Evolutionary conservation across 2,888 invertebrate genomes (phyloP).

Genomic region (Plebejus anna): DNA sequence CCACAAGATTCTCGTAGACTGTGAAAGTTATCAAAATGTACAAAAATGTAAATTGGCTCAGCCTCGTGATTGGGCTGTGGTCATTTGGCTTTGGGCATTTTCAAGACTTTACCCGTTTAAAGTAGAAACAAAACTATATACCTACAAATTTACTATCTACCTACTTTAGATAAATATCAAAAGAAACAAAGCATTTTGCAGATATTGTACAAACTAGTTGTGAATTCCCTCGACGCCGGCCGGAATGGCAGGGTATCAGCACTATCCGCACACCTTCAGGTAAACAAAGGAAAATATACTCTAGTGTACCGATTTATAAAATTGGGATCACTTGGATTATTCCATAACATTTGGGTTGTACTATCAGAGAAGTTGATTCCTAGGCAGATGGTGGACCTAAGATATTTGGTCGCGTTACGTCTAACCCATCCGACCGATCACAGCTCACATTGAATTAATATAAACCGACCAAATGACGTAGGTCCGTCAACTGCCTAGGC

Average conservation of each 20-base stretch:
- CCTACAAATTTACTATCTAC: not conserved
- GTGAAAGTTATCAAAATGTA: too few relatives aligned
- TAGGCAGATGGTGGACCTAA: too few relatives aligned
- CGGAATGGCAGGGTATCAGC: constrained; percentile 2
- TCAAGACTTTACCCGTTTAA: not conserved
- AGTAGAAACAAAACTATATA: not conserved
- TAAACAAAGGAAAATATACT: not conserved
- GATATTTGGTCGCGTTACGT: too few relatives aligned
- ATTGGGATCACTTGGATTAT: not conserved
- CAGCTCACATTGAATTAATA: too few relatives aligned
- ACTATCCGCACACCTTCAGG: not conserved
- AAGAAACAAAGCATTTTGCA: not conserved
- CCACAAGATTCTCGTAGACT: too few relatives aligned
- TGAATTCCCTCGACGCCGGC: constrained; percentile 23
- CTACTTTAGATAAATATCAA: not conserved
- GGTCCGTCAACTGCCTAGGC: too few relatives aligned
- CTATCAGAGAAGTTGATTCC: too few relatives aligned
- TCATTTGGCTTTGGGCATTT: too few relatives aligned
- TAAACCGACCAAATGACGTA: too few relatives aligned
- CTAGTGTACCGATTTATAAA: not conserved
- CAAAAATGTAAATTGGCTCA: too few relatives aligned
- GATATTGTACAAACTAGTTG: not conserved
- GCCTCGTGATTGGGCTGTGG: too few relatives aligned
- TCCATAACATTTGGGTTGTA: not conserved
- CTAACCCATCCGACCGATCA: too few relatives aligned